Evolutionary conservation across 1,140 invertebrate species (phyloP), one percentile per base, ranked within the genome.

Genomic region (Hyphantria cunea): DNA sequence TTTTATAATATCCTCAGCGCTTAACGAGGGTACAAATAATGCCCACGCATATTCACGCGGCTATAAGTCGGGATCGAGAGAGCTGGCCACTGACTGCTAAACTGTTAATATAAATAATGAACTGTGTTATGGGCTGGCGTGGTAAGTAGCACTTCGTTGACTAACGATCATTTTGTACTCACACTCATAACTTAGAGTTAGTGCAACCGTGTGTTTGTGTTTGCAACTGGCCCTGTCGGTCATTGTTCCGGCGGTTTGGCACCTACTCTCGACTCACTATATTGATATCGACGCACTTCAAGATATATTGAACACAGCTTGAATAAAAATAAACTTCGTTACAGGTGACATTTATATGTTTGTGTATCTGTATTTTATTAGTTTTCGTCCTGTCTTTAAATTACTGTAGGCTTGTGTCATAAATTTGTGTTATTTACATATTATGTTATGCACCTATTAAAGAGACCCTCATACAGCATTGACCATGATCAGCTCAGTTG

Each of bases 21-120:
- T 89, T 91, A 91, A 92, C 90, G 91, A 90, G 88, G 86, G 81
- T 86, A 92, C 86, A 87, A 88, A 91, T 89, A 90, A 90, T 84
- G 79, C 89, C 86, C 84, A 90, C 85, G 89, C 89, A 81, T 80
- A 91, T 91, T 90, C 85, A 88, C 86, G 79, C 82, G 73, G 76
- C 80, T 68, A 89, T 90, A 91, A 90, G 84, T 89, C 79, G 69
- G 83, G 78, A 81, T 83, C 79, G 73, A 72, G 69, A 64, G 69
- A 64, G 69, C 74, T 77, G 79, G 75, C 78, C 84, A 85, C 74
- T 82, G 83, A 84, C 86, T 89, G 88, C 88, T 89, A 88, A 89
- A 88, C 86, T 90, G 89, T 91, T 91, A 91, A 91, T 91, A 91
- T 91, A 89, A 91, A 90, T 90, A 90, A 90, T 90, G 88, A 88